These are phyloP conservation scores for Nibea albiflora DNA, from an alignment of 2,113 vertebrate genomes.

Conservation along the genomic window DNA sequence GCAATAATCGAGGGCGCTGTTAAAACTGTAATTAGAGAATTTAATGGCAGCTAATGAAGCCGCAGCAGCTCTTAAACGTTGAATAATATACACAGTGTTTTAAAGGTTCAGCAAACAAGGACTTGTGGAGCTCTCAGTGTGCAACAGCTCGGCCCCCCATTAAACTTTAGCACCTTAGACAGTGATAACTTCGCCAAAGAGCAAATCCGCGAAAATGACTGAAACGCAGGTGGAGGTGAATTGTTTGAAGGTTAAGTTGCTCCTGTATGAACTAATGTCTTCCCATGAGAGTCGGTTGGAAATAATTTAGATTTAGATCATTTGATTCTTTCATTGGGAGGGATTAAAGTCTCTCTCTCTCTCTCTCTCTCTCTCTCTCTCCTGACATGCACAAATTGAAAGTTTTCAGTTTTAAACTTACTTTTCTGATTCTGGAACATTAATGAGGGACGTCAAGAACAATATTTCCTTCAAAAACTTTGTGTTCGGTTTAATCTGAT, in stretches of 20 bases:
- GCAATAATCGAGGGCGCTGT: conserved; percentile 30
- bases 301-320: neutral
- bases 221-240: neutral
- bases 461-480: neutral
- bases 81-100: conserved; percentile 35
- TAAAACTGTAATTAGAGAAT: conserved; percentile 47
- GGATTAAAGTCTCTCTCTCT: neutral
- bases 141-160: conserved; percentile 4
- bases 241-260: conserved; percentile 12
- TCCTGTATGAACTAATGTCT: neutral
- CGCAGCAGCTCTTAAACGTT: conserved; percentile 16
- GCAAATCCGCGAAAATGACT: neutral
- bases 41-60: conserved; percentile 57
- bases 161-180: neutral
- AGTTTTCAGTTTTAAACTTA: neutral
- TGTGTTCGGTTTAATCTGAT: conserved; percentile 5
- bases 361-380: no score
- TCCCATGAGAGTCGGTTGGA: neutral
- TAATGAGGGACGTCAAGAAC: neutral
- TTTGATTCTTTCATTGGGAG: no score
- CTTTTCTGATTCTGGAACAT: neutral
- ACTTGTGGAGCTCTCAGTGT: neutral
- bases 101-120: conserved; percentile 35
- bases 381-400: neutral
- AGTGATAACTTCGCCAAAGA: neutral